Evolutionary conservation across 1,140 invertebrate species (phyloP).

Genomic region (Proales similis): DNA sequence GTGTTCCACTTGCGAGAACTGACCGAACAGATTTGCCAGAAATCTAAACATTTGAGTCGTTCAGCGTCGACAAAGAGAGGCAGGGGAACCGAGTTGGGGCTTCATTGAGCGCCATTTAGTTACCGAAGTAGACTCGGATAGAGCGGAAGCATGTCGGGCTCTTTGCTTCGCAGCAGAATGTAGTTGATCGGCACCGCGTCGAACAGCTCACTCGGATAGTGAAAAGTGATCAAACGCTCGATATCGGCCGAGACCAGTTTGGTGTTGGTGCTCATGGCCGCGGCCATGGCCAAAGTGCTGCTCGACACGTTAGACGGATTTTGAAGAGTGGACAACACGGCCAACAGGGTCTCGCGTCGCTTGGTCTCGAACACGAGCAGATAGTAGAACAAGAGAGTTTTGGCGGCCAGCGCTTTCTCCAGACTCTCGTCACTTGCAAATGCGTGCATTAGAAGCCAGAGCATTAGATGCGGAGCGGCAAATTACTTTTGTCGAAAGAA

Average conservation of each 20-base stretch:
- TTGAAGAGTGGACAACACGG: conserved; percentile 23
- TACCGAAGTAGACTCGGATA: too few species aligned
- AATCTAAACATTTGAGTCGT: conserved; percentile 27
- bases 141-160: background rate
- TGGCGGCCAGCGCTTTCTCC: conserved; percentile 2
- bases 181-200: conserved; percentile 20
- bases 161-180: conserved; percentile 10
- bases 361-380: conserved; percentile 25
- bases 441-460: too few species aligned
- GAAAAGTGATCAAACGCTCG: conserved; percentile 10
- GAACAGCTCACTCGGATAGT: conserved; percentile 27
- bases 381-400: conserved; percentile 30
- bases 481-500: conserved; percentile 35
- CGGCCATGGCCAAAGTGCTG: conserved; percentile 16
- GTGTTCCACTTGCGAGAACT: conserved; percentile 34
- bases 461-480: background rate
- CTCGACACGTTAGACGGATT: conserved; percentile 5
- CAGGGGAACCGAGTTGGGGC: too few species aligned
- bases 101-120: too few species aligned
- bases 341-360: conserved; percentile 16
- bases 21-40: conserved; percentile 8
- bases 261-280: conserved; percentile 11
- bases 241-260: background rate
- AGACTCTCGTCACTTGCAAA: conserved; percentile 19
- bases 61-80: too few species aligned